phyloP scores from a whole-genome alignment of 2,113 vertebrate species.

The Hippocampus mohnikei region DNA sequence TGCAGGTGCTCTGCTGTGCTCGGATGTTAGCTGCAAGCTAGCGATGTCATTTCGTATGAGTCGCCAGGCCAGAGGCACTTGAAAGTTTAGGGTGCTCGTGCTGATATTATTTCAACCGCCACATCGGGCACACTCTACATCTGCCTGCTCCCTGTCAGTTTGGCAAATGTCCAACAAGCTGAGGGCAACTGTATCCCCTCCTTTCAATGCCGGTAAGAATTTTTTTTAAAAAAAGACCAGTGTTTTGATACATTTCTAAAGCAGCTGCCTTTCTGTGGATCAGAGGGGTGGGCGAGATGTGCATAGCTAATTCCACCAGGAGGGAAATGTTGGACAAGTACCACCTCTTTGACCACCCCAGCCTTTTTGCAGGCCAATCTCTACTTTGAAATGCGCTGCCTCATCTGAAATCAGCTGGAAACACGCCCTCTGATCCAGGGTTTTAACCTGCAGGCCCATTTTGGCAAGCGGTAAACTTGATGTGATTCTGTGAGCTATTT shows the following conservation, averaged over 20 bases:
- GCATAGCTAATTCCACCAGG: constrained; percentile 29
- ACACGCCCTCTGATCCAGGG: constrained; percentile 37
- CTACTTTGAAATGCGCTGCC: constrained; percentile 39
- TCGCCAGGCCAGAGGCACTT: constrained; percentile 18
- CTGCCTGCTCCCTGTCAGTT: constrained; percentile 38
- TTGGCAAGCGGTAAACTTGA: not conserved
- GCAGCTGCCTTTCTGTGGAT: constrained; percentile 24
- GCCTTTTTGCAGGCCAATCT: constrained; percentile 35
- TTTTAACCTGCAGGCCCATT: constrained; percentile 28
- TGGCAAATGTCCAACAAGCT: constrained; percentile 51
- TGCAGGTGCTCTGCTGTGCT: constrained; percentile 29
- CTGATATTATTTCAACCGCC: constrained; percentile 45
- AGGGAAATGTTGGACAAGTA: constrained; percentile 48
- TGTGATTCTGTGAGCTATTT: not conserved
- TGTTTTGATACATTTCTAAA: constrained; percentile 48
- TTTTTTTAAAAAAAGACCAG: constrained; percentile 35
- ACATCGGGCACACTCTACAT: constrained; percentile 32
- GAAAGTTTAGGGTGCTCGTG: constrained; percentile 46
- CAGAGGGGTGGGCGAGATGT: constrained; percentile 22
- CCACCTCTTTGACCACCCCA: constrained; percentile 49
- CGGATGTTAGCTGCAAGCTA: constrained; percentile 31
- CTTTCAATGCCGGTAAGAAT: constrained; percentile 28
- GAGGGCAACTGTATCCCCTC: constrained; percentile 28
- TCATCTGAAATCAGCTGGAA: constrained; percentile 39
- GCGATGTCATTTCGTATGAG: constrained; percentile 42